A percentile compares a stretch with the other conserved stretches of the same genome.
phyloP scores from a whole-genome alignment of 2,888 invertebrate genomes.

The Drosophila diplacantha region DNA sequence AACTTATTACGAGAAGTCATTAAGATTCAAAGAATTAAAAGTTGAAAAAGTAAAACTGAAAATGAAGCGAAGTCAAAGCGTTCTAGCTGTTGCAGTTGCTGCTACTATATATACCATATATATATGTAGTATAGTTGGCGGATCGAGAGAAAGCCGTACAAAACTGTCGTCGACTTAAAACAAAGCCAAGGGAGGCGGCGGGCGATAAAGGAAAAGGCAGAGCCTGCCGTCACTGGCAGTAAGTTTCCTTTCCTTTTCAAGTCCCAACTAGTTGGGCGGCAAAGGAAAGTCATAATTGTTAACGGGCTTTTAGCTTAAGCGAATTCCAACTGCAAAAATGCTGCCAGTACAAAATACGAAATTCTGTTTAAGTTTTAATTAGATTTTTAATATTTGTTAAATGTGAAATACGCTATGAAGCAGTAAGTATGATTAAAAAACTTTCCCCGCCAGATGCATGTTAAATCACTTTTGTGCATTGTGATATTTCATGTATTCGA shows the following conservation, averaged over 20 bases:
- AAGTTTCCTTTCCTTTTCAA: constrained; percentile 46
- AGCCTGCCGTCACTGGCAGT: constrained; percentile 49
- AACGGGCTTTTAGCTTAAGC: constrained; percentile 56
- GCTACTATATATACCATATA: not conserved
- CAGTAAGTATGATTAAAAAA: constrained; percentile 61
- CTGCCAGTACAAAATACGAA: constrained; percentile 16
- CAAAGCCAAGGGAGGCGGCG: constrained; percentile 34
- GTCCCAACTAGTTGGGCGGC: constrained; percentile 47
- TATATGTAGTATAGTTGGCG: constrained; percentile 7
- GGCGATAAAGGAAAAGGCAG: constrained; percentile 24
- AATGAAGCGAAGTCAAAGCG: constrained; percentile 52
- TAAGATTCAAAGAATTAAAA: constrained; percentile 75
- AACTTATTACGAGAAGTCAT: constrained; percentile 77
- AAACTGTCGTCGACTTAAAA: constrained; percentile 52
- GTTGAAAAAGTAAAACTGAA: constrained; percentile 66
- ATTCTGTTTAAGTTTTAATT: constrained; percentile 44
- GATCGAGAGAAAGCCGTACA: constrained; percentile 45
- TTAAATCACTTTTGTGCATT: constrained; percentile 18
- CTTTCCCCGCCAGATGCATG: constrained; percentile 46
- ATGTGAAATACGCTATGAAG: constrained; percentile 7
- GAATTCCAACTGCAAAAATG: constrained; percentile 46
- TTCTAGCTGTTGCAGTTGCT: constrained; percentile 14
- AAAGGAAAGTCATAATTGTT: constrained; percentile 65
- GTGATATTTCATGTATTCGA: constrained; percentile 22
- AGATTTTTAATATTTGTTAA: constrained; percentile 31